Evolutionary conservation across 2,113 vertebrate species (phyloP).

Genomic region (Crotalus tigris): DNA sequence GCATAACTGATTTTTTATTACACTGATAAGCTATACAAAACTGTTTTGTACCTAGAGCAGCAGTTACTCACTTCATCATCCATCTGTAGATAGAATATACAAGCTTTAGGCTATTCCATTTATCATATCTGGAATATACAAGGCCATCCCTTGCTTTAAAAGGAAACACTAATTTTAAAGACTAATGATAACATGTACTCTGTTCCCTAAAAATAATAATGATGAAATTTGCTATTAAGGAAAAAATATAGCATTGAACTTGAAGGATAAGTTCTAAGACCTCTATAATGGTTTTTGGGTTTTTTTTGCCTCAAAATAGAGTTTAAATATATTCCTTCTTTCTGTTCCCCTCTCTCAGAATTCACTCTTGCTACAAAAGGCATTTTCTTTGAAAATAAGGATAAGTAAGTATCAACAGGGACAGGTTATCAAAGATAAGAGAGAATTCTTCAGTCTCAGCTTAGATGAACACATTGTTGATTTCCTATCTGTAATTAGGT

Average conservation of each 20-base stretch:
- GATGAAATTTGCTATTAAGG: slow-evolving; percentile 8
- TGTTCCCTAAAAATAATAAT: neutral
- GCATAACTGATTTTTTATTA: neutral
- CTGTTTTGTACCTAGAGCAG: neutral
- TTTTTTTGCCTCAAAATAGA: neutral
- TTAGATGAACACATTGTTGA: neutral
- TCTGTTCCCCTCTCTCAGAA: neutral
- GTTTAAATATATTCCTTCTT: neutral
- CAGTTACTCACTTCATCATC: fast-evolving
- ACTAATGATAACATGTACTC: neutral
- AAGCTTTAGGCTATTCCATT: neutral
- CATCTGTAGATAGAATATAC: fast-evolving
- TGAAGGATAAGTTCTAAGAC: neutral
- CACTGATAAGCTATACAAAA: neutral
- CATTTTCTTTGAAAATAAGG: neutral
- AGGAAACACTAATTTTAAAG: neutral
- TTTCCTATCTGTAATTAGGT: neutral
- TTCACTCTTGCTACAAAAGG: neutral
- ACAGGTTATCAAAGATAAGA: neutral
- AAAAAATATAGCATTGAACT: neutral
- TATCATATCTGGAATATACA: neutral
- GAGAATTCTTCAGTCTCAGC: neutral
- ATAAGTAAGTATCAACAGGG: neutral
- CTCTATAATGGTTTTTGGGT: neutral
- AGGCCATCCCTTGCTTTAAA: neutral